Conservation (phyloP, 2,888 invertebrate species). For the Panopea generosa region DNA sequence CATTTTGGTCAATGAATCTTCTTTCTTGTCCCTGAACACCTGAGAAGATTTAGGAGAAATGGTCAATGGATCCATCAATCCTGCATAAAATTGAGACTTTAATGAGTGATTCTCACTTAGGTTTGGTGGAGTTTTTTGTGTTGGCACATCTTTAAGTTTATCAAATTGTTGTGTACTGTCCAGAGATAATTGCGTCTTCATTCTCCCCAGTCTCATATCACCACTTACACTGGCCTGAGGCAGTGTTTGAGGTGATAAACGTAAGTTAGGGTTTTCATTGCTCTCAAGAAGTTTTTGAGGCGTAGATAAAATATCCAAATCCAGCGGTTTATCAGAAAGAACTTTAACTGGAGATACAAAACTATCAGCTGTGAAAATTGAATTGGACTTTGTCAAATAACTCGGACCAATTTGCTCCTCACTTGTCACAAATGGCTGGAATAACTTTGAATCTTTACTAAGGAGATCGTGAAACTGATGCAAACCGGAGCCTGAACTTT, state of each 20-base stretch:
- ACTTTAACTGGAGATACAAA: conserved; percentile 39
- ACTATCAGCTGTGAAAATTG: conserved; percentile 26
- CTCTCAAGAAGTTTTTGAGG: conserved; percentile 46
- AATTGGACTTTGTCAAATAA: conserved; percentile 31
- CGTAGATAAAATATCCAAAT: conserved; percentile 41
- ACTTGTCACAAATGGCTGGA: conserved; percentile 51
- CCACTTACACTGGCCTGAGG: conserved; percentile 11
- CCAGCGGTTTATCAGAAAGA: conserved; percentile 4
- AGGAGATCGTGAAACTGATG: not conserved
- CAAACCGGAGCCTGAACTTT: conserved; percentile 6
- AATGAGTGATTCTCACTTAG: conserved; percentile 14
- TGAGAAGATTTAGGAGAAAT: conserved; percentile 48
- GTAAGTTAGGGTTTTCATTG: conserved; percentile 38
- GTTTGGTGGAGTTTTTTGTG: conserved; percentile 22
- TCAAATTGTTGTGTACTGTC: conserved; percentile 20
- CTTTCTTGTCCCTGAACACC: conserved; percentile 16
- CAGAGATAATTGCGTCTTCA: conserved; percentile 22
- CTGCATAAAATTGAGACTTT: conserved; percentile 45
- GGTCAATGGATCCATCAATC: conserved; percentile 44
- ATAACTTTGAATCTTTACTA: conserved; percentile 42
- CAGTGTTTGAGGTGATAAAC: conserved; percentile 15
- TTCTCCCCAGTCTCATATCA: conserved; percentile 25
- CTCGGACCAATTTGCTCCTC: conserved; percentile 24
- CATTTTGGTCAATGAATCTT: conserved; percentile 14
- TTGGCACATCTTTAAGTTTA: conserved; percentile 31